Percentiles rank a stretch among this genome's conserved stretches.
phyloP scores from a whole-genome alignment of 2,888 invertebrate genomes.

The Ectemnius lituratus region DNA sequence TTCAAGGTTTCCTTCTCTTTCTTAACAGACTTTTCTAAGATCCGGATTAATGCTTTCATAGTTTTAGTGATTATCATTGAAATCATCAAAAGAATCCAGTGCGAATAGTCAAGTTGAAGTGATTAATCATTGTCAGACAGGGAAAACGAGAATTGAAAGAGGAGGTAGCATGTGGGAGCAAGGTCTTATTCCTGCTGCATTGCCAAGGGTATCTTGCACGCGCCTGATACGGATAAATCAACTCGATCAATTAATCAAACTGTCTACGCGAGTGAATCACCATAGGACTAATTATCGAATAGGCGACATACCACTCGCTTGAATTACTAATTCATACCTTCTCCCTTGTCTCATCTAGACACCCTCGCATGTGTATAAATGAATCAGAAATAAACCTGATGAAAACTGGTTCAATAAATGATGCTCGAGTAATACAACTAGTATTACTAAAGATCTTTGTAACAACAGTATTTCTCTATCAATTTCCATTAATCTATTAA shows the following conservation, averaged over 20 bases:
- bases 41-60: too few species aligned
- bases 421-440: too few species aligned
- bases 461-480: too few species aligned
- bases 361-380: too few species aligned
- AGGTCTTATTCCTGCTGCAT: conserved; percentile 12
- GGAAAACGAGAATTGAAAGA: conserved; percentile 30
- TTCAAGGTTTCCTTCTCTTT: too few species aligned
- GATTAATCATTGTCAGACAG: conserved; percentile 35
- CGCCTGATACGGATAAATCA: conserved; percentile 40
- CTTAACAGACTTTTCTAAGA: too few species aligned
- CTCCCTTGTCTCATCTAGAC: too few species aligned
- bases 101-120: conserved; percentile 29
- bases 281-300: conserved; percentile 34
- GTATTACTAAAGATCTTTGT: too few species aligned
- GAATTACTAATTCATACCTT: too few species aligned
- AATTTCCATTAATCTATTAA: too few species aligned
- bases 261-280: conserved; percentile 36
- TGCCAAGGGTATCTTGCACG: conserved; percentile 37
- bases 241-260: conserved; percentile 38
- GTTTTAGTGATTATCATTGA: neutral
- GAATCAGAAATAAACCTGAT: too few species aligned
- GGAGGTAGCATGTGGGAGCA: neutral
- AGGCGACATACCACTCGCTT: neutral
- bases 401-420: too few species aligned
- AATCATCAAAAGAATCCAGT: conserved; percentile 11